These are phyloP conservation scores for Ciconia nigra DNA, from an alignment of 2,797 vertebrate species.

Conservation along the genomic window DNA sequence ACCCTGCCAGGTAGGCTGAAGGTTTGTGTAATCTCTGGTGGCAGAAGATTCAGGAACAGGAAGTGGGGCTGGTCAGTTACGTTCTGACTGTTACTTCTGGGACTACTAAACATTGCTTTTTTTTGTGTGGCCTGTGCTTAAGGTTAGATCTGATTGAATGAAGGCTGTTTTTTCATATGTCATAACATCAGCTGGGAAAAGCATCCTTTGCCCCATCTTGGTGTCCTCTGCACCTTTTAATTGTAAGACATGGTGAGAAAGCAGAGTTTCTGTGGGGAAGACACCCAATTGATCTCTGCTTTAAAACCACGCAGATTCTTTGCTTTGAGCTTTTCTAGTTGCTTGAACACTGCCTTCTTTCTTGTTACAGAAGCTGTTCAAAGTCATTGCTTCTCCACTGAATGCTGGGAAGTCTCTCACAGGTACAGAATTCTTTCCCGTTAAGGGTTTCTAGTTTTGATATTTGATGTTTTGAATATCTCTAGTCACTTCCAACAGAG, in stretches of 20 bases:
- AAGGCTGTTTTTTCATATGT: neutral
- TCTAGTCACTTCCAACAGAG: neutral
- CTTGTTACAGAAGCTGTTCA: conserved; percentile 89
- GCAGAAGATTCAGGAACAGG: neutral
- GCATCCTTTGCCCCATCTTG: neutral
- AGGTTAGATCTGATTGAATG: neutral
- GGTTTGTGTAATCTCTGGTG: neutral
- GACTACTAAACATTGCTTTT: neutral
- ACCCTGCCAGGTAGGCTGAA: neutral
- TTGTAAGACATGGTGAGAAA: neutral
- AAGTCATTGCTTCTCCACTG: conserved; percentile 87
- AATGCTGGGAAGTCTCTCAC: conserved; percentile 86
- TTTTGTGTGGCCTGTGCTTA: neutral
- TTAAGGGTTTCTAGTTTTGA: neutral
- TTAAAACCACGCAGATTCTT: neutral
- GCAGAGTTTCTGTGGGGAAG: neutral
- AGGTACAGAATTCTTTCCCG: conserved; percentile 74
- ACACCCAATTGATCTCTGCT: neutral
- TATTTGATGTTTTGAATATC: neutral
- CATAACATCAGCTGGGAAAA: neutral
- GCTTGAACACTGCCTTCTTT: neutral
- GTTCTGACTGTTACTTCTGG: neutral
- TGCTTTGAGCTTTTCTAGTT: neutral
- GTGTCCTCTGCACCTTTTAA: neutral
- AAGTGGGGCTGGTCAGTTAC: neutral